Evolutionary conservation across 2,113 vertebrate species (phyloP).

Genomic region (Dendropsophus ebraccatus): DNA sequence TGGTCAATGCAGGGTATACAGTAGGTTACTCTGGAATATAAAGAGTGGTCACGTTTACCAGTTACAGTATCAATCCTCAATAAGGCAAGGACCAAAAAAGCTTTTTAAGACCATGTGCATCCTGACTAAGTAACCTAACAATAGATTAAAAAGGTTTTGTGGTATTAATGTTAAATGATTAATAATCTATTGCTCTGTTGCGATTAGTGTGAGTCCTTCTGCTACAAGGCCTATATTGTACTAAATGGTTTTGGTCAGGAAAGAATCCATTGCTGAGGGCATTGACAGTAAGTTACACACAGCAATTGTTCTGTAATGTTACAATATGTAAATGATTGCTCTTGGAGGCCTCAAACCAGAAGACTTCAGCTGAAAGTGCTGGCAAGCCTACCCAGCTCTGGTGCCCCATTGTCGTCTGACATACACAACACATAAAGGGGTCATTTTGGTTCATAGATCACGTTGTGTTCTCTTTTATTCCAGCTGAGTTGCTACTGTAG

Average conservation of each 20-base stretch:
- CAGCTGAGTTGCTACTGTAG: conserved; percentile 44
- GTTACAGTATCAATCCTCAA: not conserved
- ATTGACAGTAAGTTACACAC: not conserved
- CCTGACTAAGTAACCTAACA: not conserved
- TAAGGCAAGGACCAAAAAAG: not conserved
- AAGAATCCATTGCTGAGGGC: not conserved
- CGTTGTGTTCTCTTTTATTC: not conserved
- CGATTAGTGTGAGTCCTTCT: not conserved
- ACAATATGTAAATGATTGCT: not conserved
- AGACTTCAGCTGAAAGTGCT: not conserved
- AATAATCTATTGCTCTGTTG: not conserved
- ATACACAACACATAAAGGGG: conserved; percentile 1
- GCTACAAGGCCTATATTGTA: not conserved
- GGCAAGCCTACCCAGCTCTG: not conserved
- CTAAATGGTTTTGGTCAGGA: not conserved
- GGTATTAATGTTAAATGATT: not conserved
- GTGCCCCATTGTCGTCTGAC: not conserved
- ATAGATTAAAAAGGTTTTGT: not conserved
- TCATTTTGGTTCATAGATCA: conserved; percentile 42
- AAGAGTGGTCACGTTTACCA: not conserved
- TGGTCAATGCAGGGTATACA: not conserved
- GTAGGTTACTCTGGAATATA: not conserved
- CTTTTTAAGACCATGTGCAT: not conserved
- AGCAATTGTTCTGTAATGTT: not conserved
- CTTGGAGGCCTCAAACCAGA: not conserved